Percentiles rank a stretch among this genome's conserved stretches.
Evolutionary conservation across 2,888 invertebrate genomes (phyloP).

Genomic region (Sinelater perroti): DNA sequence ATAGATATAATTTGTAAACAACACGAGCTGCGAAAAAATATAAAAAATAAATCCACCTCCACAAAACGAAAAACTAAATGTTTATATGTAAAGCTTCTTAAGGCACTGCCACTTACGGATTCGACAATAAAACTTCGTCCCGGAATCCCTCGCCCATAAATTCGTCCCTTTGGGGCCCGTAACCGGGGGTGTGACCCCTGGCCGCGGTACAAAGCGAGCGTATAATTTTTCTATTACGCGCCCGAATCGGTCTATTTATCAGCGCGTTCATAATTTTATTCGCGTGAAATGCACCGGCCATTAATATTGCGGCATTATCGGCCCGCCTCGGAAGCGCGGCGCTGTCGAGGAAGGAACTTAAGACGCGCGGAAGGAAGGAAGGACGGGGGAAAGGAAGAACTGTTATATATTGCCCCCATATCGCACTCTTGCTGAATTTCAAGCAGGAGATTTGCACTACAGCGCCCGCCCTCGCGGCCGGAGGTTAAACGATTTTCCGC

Average conservation of each 20-base stretch:
- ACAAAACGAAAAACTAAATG: too few relatives aligned
- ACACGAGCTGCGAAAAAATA: too few relatives aligned
- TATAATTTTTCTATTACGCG: constrained; percentile 33
- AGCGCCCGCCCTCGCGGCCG: constrained; percentile 15
- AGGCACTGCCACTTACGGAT: too few relatives aligned
- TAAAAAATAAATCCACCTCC: too few relatives aligned
- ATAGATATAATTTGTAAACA: too few relatives aligned
- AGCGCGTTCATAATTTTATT: constrained; percentile 42
- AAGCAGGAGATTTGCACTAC: constrained; percentile 44
- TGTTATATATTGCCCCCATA: constrained; percentile 48
- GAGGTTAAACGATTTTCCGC: constrained; percentile 25
- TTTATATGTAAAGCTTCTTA: too few relatives aligned
- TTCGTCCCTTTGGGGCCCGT: background rate
- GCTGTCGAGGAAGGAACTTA: constrained; percentile 40
- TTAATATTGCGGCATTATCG: constrained; percentile 49
- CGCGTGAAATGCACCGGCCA: constrained; percentile 37
- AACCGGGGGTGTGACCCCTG: constrained; percentile 3
- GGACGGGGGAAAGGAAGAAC: constrained; percentile 37
- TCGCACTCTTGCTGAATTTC: constrained; percentile 47
- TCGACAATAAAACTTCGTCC: too few relatives aligned
- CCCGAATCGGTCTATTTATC: constrained; percentile 39
- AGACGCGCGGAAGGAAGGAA: constrained; percentile 35
- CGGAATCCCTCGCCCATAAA: too few relatives aligned
- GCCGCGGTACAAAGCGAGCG: constrained; percentile 7
- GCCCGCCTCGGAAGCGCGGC: constrained; percentile 33